phyloP scores from a whole-genome alignment of 92 coral and sea anemone species.

The Phenganax stokvisi region DNA sequence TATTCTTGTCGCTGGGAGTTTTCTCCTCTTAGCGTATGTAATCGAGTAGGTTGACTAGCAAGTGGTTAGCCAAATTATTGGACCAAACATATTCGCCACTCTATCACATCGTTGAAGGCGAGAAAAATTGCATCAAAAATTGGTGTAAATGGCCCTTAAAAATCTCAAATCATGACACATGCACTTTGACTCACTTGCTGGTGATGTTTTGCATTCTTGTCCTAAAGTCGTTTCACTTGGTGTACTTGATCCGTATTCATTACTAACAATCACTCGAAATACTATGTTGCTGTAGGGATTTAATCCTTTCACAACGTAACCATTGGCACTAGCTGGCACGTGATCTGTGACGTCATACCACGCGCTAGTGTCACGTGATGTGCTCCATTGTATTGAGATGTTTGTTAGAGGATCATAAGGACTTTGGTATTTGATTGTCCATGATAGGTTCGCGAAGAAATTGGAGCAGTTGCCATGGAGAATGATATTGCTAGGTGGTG shows the following conservation, averaged over 20 bases:
- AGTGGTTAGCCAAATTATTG: no score
- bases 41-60: no score
- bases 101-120: no score
- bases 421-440: constrained; percentile 6
- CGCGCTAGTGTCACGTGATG: constrained; percentile 12
- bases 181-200: constrained; percentile 13
- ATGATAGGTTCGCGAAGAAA: constrained; percentile 14
- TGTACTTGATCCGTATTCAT: constrained; percentile 16
- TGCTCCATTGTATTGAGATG: constrained; percentile 20
- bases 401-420: constrained; percentile 18
- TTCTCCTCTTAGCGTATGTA: no score
- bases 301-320: constrained; percentile 11
- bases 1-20: no score
- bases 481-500: constrained; percentile 4
- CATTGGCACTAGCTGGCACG: background rate
- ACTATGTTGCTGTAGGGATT: constrained; percentile 19
- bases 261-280: constrained; percentile 24
- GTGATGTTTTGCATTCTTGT: constrained; percentile 26
- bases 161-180: no score
- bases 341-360: constrained; percentile 22
- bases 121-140: no score
- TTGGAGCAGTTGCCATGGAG: constrained; percentile 15
- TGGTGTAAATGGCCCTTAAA: background rate
- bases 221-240: constrained; percentile 18
- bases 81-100: no score